A percentile compares a stretch with the other conserved stretches of the same genome.
Conservation (phyloP, 1,140 invertebrate species). For the Aphaenogaster floridana region DNA sequence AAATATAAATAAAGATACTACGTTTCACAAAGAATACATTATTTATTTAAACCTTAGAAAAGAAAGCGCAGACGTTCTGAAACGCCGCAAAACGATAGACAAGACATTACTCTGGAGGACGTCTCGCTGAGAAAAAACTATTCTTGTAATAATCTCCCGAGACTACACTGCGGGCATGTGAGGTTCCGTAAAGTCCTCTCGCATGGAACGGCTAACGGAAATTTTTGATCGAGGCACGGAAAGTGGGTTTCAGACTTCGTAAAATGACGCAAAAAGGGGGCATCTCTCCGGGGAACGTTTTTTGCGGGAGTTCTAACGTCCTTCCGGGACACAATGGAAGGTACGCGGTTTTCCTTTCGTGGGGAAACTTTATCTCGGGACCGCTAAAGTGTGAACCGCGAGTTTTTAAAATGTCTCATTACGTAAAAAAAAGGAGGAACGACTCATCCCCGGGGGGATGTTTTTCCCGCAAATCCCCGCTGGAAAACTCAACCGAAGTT, state of each 20-base stretch:
- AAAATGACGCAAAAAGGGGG: constrained; percentile 3
- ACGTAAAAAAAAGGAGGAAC: background rate
- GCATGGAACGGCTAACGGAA: background rate
- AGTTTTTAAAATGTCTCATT: constrained; percentile 43
- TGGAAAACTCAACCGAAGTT: background rate
- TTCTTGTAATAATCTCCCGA: background rate
- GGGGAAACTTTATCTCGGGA: constrained; percentile 5
- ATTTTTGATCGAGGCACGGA: constrained; percentile 46
- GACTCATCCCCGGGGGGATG: background rate
- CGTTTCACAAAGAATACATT: background rate
- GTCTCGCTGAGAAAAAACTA: constrained; percentile 7
- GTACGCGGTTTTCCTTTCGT: constrained; percentile 1
- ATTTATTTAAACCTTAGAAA: background rate
- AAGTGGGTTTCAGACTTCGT: constrained; percentile 35
- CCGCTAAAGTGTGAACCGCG: constrained; percentile 10
- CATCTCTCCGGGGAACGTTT: background rate
- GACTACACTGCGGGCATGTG: background rate
- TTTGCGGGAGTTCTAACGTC: background rate
- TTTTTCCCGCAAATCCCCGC: constrained; percentile 11
- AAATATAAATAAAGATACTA: background rate
- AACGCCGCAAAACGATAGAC: background rate
- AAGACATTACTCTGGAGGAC: background rate
- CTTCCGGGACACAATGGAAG: constrained; percentile 11
- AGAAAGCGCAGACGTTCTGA: background rate
- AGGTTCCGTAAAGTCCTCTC: constrained; percentile 28